Evolutionary conservation across 2,888 invertebrate genomes (phyloP), one percentile per base, ranked within the genome.

Genomic region (Stomorhina lunata): DNA sequence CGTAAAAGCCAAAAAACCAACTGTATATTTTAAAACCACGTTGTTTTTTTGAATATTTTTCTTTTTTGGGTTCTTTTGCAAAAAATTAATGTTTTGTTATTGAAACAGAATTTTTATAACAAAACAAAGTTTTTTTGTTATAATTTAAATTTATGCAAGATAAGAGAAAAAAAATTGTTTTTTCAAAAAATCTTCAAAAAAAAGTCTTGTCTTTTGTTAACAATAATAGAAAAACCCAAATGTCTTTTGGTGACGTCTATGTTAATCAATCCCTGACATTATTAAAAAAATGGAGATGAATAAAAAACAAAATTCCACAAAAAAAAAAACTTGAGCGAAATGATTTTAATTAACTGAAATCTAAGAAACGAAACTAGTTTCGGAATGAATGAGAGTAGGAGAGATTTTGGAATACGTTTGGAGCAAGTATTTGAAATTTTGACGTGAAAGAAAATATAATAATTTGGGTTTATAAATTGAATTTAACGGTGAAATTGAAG

Each of bases 251-350:
- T 72, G 72, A 61, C 72, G 72, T 72, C 37, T 50, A 72, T 72
- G 72, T 61, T 50, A 72, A 72, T 72, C 72, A 61, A 72, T 72
- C 37, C 50, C 72, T 72, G 72, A 53, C 72, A 61, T 50, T 72
- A 61, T 72, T 61, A 50, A n/a, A n/a, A n/a, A n/a, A n/a, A n/a
- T n/a, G n/a, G n/a, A n/a, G n/a, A 22, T 59, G 32, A 61, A 61
- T 61, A 61, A 61, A 72, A 71, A 48, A 32, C 4, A 9, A 53
- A 53, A 53, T n/a, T 15, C 43, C 43, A 43, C n/a, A 57, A 57
- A 1, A 57, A 57, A 34, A 53, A 20, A 53, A 53, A n/a, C 6
- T 2, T 25, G 2, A 48, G 48, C 25, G 20, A 59, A 59, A 59
- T 59, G 22, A 59, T 22, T 34, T 59, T 34, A 20, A 59, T 34